A percentile compares a stretch with the other conserved stretches of the same genome.
These are phyloP conservation scores for Neoseiulus cucumeris DNA, from an alignment of 1,140 invertebrate genomes.

Conservation along the genomic window DNA sequence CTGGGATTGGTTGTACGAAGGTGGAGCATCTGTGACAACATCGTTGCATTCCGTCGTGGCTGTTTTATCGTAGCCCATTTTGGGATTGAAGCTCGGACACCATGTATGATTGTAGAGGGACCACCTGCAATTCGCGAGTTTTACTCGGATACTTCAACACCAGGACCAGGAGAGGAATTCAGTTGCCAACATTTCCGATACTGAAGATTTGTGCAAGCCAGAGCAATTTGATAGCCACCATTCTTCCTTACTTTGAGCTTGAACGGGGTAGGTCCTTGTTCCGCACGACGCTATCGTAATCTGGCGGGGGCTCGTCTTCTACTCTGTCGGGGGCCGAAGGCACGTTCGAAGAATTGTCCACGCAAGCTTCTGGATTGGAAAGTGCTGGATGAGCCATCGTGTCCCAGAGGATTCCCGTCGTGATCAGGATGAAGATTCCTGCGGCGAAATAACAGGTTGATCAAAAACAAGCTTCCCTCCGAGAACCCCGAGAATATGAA, in stretches of 20 bases:
- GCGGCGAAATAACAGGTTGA: no score
- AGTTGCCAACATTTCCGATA: no score
- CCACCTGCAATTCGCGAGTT: conserved; percentile 7
- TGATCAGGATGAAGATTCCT: conserved; percentile 6
- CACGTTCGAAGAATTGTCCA: no score
- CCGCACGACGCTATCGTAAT: not conserved
- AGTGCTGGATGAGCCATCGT: not conserved
- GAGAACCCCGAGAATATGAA: no score
- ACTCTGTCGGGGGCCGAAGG: not conserved
- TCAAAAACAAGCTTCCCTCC: no score
- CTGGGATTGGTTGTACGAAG: not conserved
- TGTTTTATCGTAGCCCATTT: not conserved
- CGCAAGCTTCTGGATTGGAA: not conserved
- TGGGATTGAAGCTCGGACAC: conserved; percentile 8
- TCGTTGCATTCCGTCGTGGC: not conserved
- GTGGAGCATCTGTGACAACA: not conserved
- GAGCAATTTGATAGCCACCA: no score
- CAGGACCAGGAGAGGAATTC: no score
- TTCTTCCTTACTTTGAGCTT: not conserved
- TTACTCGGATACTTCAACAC: no score
- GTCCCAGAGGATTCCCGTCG: conserved; percentile 1
- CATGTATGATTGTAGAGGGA: not conserved
- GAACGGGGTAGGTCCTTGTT: not conserved
- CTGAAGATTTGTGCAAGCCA: no score
- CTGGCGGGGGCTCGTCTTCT: not conserved